Evolutionary conservation across 2,888 invertebrate genomes (phyloP), one percentile per base, ranked within the genome.

Genomic region (Mesodorylaimus sp.): DNA sequence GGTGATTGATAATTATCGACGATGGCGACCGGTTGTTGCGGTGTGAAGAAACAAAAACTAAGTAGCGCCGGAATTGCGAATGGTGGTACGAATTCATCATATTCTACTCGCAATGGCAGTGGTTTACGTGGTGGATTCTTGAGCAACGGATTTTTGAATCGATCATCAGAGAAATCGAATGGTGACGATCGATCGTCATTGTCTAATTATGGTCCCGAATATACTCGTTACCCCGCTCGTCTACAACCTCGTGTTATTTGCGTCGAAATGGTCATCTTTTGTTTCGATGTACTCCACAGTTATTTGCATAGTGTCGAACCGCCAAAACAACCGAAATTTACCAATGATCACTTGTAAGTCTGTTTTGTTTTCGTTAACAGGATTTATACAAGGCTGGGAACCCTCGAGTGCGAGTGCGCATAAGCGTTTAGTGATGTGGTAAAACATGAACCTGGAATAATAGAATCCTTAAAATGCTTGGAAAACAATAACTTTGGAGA

Each of bases 241-340:
- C 3, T 13, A 3, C 45, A 10, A 26, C 41, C 28, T 25, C 81
- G 88, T 59, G 86, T 84, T 60, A 78, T 80, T 69, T 81, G 83
- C 56, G 16, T 32, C 32, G 91, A 93, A 70, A 97, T 97, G 95
- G 89, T 89, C 69, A 86, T 83, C 76, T 95, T 84, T 75, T 97
- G 97, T 77, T 97, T 95, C 76, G 95, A 97, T 74, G 89, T 93
- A 61, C 79, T 97, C 58, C 83, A 89, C 72, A 80, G 81, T 71
- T 86, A 91, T 73, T 77, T 97, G 64, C 82, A 89, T 73, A 84
- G 82, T 69, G 77, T 84, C 69, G 87, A 89, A 60, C 81, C 85
- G 60, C 93, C 93, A 59, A 82, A 81, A 70, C 76, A 80, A 60
- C 88, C 91, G 64, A 77, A 79, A 70, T 93, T 95, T 72, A 83